Evolutionary conservation across 2,113 vertebrate genomes (phyloP), one percentile per base, ranked within the genome.

Genomic region (Oostethus manadensis): DNA sequence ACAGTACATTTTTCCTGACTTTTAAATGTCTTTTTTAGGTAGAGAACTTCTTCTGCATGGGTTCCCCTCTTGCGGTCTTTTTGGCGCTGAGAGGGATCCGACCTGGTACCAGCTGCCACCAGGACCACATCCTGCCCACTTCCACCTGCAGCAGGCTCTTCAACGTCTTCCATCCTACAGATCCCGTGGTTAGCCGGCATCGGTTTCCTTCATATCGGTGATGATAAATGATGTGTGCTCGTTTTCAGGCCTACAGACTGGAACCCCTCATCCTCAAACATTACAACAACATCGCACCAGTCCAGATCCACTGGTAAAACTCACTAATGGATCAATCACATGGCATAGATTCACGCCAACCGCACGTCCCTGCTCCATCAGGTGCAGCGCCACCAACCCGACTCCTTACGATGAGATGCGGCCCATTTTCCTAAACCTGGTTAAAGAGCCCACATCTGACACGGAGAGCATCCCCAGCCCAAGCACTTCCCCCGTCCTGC

Each of bases 21-120:
- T 45, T 46, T 23, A 26, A 14, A 2, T 26, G 16, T 58, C 21
- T n/a, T 29, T 47, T 20, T 53, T 83, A 99, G 97, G 95, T 99
- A 79, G 96, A 98, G 76, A 99, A 98, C 86, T 97, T 96, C 88
- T 99, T 99, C 91, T 99, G 97, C 62, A 94, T 98, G 96, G 97
- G 97, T 23, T 99, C 95, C 66, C 97, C 96, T 10, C 81, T 99
- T 62, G 95, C 97, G 0, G 96, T 98, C 66, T 99, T 98, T 76
- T 83, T 99, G 88, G 96, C 97, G 0, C 58, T 98, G 71, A 91
- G 96, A 61, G 97, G 97, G 60, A 95, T 98, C 82, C 92, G 95
- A 1, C 95, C 96, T 1, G 95, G 95, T 1, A 93, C 78, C 85
- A 92, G 86, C 38, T 93, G 93, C 56, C 90, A 88, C 76, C 97